phyloP scores from a whole-genome alignment of 2,888 invertebrate genomes.

The Brenthis daphne region DNA sequence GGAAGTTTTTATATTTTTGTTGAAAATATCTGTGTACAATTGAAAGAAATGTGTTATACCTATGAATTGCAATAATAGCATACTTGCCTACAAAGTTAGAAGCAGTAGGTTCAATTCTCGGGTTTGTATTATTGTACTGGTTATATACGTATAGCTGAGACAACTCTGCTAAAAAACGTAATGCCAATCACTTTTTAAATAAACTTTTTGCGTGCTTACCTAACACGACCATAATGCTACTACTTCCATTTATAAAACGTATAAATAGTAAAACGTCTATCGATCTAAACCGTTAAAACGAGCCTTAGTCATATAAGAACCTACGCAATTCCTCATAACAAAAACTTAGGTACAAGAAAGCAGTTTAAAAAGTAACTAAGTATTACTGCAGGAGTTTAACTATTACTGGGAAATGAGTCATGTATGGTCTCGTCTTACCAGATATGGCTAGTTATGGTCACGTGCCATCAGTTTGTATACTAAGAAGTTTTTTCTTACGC shows the following conservation, averaged over 20 bases:
- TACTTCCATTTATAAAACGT: slow-evolving; percentile 1
- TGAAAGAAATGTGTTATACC: no score
- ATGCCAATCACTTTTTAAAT: no score
- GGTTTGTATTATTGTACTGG: no score
- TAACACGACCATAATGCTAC: neutral
- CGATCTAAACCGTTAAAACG: slow-evolving; percentile 1
- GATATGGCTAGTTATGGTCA: slow-evolving; percentile 8
- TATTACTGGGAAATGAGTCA: slow-evolving; percentile 5
- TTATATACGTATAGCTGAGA: no score
- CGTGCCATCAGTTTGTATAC: slow-evolving; percentile 12
- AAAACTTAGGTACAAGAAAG: slow-evolving; percentile 12
- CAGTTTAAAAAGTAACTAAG: slow-evolving; percentile 14
- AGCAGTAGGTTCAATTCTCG: no score
- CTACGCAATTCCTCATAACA: neutral
- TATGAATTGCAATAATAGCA: no score
- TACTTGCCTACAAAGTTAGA: no score
- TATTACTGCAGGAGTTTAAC: neutral
- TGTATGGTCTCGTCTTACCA: slow-evolving; percentile 1
- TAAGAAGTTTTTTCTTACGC: neutral
- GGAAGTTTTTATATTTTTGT: no score
- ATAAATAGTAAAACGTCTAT: neutral
- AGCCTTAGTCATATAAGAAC: slow-evolving; percentile 3
- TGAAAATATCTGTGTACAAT: no score
- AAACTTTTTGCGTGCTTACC: neutral
- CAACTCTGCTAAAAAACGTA: no score